Conservation (phyloP, 2,113 vertebrate species). For the Papio anubis region DNA sequence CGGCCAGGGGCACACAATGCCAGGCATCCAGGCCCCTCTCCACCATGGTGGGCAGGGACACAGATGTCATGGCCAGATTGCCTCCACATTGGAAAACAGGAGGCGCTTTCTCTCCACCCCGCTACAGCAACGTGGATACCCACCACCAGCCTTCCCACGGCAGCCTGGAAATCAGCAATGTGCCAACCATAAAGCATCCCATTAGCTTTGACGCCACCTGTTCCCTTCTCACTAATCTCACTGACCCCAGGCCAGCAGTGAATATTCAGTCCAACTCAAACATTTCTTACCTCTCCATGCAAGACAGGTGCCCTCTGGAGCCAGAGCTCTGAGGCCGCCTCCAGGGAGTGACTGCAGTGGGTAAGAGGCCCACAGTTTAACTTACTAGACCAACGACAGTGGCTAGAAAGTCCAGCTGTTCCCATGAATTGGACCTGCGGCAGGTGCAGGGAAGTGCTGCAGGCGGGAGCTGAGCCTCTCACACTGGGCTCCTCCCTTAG, state of each 20-base stretch:
- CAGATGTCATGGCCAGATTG: neutral
- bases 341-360: neutral
- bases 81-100: neutral
- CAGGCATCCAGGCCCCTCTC: neutral
- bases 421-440: fast-evolving
- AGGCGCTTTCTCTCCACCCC: neutral
- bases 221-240: neutral
- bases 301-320: neutral
- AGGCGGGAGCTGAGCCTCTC: neutral
- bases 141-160: neutral
- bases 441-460: neutral
- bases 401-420: neutral
- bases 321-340: neutral
- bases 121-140: neutral
- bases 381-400: neutral
- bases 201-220: neutral
- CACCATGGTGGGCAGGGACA: neutral
- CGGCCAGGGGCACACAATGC: neutral
- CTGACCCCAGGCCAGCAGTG: neutral
- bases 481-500: neutral
- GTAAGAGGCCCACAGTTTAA: neutral
- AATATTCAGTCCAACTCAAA: neutral
- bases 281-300: neutral
- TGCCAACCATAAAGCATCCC: neutral
- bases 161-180: neutral